phyloP scores from a whole-genome alignment of 2,113 vertebrate species.

The Onychostruthus taczanowskii region DNA sequence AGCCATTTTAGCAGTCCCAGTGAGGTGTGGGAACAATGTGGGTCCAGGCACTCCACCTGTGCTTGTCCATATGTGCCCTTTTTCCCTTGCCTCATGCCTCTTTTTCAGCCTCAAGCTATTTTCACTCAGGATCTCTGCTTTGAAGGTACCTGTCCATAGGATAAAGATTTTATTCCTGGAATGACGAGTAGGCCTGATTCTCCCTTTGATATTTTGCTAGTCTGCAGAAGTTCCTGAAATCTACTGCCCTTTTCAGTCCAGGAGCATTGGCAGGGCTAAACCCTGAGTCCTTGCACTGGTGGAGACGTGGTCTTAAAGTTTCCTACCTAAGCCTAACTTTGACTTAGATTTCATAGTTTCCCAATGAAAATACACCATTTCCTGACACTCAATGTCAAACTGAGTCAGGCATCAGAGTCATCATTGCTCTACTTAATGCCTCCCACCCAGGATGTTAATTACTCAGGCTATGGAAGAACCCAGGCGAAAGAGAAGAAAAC shows the following conservation, averaged over 20 bases:
- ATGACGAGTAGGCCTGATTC: background rate
- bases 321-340: background rate
- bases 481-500: background rate
- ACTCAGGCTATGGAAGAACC: background rate
- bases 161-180: background rate
- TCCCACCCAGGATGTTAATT: conserved; percentile 38
- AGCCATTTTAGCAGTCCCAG: background rate
- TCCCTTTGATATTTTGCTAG: background rate
- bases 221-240: background rate
- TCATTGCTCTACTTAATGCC: conserved; percentile 36
- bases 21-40: background rate
- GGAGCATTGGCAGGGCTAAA: background rate
- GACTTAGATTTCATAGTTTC: background rate
- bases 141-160: background rate
- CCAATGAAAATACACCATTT: background rate
- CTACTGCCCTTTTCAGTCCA: background rate
- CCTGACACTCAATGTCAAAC: background rate
- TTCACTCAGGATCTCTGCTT: background rate
- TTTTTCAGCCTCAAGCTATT: background rate
- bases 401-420: conserved; percentile 35
- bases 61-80: background rate
- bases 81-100: background rate
- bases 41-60: background rate
- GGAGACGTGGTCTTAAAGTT: accelerated
- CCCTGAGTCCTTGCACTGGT: background rate